phyloP scores from a whole-genome alignment of 2,888 invertebrate species.

The Cylindroiulus punctatus region DNA sequence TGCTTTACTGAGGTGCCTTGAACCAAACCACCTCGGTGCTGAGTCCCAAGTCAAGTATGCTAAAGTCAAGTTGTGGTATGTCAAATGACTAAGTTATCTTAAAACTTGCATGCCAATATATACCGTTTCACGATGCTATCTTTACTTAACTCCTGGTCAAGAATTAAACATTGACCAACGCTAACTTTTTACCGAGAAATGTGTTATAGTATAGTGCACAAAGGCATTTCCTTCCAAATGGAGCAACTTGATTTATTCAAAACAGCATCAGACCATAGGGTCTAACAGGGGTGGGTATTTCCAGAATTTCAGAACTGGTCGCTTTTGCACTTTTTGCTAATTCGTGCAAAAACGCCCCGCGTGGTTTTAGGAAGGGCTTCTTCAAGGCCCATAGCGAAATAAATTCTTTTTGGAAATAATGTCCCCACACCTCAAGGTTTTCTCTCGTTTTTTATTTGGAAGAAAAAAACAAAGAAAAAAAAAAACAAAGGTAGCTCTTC shows the following conservation, averaged over 20 bases:
- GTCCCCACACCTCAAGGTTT: slow-evolving; percentile 14
- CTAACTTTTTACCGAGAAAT: neutral
- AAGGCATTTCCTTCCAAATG: neutral
- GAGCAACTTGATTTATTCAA: slow-evolving; percentile 25
- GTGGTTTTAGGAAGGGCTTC: slow-evolving; percentile 28
- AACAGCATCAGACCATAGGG: neutral
- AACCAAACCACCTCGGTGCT: too few species aligned
- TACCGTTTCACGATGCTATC: too few species aligned
- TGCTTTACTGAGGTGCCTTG: too few species aligned
- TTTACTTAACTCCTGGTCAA: neutral
- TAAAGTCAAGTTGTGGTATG: too few species aligned
- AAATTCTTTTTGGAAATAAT: slow-evolving; percentile 19
- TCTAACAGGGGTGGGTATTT: neutral
- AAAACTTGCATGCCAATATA: too few species aligned
- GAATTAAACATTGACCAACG: neutral
- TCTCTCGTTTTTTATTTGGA: neutral
- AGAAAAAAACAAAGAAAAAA: neutral
- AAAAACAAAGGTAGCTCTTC: neutral
- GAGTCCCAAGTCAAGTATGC: too few species aligned
- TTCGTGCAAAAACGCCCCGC: neutral
- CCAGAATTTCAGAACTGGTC: neutral
- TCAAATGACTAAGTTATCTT: too few species aligned
- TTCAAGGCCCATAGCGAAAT: slow-evolving; percentile 31
- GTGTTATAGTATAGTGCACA: too few species aligned
- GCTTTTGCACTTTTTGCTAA: neutral